A percentile compares a stretch with the other conserved stretches of the same genome.
phyloP scores from a whole-genome alignment of 2,888 invertebrate species.

The Choristoneura rosaceana region DNA sequence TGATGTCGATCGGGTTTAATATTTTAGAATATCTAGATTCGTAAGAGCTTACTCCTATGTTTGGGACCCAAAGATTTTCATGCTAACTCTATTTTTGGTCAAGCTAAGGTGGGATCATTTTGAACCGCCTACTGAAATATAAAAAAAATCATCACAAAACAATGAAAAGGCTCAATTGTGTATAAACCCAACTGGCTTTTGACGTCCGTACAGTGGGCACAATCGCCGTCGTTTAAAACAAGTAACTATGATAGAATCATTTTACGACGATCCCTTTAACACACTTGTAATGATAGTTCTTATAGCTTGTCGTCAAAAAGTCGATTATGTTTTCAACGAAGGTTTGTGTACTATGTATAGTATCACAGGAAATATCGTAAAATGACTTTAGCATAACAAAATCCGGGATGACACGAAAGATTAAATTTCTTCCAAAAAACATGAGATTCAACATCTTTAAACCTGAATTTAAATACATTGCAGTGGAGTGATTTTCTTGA shows the following conservation, averaged over 20 bases:
- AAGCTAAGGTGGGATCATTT: slow-evolving; percentile 34
- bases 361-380: no score
- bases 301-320: not conserved
- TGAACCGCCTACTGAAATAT: slow-evolving; percentile 7
- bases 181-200: not conserved
- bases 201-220: not conserved
- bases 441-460: no score
- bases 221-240: not conserved
- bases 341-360: no score
- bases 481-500: no score
- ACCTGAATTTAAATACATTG: no score
- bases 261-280: not conserved
- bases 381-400: no score
- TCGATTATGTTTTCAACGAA: not conserved
- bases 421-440: no score
- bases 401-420: no score
- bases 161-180: not conserved
- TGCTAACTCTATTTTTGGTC: slow-evolving; percentile 35
- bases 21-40: slow-evolving; percentile 25
- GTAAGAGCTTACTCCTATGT: not conserved
- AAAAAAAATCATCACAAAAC: slow-evolving; percentile 13
- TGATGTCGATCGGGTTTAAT: slow-evolving; percentile 15
- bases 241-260: not conserved
- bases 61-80: slow-evolving; percentile 13
- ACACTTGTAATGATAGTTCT: no score